Evolutionary conservation across 1,140 invertebrate species (phyloP), one percentile per base, ranked within the genome.

Genomic region (Tetramorium alpestre): DNA sequence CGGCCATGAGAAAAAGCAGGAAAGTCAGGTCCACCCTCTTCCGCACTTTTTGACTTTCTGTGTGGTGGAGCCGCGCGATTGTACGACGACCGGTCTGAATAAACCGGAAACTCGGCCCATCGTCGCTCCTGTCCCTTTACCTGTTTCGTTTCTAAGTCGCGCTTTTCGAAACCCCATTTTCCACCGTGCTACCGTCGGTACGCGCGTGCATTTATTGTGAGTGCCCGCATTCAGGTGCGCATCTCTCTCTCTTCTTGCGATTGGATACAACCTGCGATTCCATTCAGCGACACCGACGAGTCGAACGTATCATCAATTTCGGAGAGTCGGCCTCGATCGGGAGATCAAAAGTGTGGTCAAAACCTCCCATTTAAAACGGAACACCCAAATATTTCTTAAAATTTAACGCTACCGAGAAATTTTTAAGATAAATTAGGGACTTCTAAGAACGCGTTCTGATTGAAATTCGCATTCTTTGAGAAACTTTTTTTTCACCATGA

Each of bases 101-200:
- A 86, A 88, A 93, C 93, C 94, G 94, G 94, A 94, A 94, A 94
- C 91, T 90, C 92, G 92, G 88, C 92, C 89, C 86, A 91, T 93
- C 90, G 84, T 86, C 86, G 75, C 86, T 60, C 76, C 86, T 92
- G 89, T 69, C 86, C 89, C 44, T 78, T 92, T 93, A 92, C 92
- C 90, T 93, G 91, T 92, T 72, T 47, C 69, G 65, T 81, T 77
- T 33, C 87, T 81, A 13, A 84, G 87, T 80, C 73, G 49, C 41
- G 80, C 60, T 81, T 64, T 56, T 69, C 28, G 69, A 67, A 25
- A 44, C 25, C 38, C 58, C 67, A 64, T 86, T 81, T 88, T 44
- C 67, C 25, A 41, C 13, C 38, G 47, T 64, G 73, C 65, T 84
- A 51, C 47, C 18, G 28, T 49, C 38, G 41, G 22, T 58, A 64